These are phyloP conservation scores for Macropus fuliginosus DNA, from an alignment of 2,797 vertebrate genomes.

Conservation along the genomic window DNA sequence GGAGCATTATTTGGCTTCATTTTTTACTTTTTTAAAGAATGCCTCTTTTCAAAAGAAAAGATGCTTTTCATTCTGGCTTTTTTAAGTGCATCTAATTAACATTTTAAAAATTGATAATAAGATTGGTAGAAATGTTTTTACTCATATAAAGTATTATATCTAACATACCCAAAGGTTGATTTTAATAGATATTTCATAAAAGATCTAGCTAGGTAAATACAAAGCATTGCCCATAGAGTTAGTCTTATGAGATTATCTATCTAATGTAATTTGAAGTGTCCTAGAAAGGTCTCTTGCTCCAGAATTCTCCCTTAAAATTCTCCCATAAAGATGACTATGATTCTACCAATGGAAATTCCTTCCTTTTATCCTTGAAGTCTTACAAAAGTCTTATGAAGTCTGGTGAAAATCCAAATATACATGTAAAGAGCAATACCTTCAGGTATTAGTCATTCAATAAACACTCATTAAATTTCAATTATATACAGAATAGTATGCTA, in stretches of 20 bases:
- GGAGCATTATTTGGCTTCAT: background rate
- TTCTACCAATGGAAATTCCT: background rate
- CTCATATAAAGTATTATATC: background rate
- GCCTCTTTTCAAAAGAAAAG: background rate
- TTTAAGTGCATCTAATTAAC: background rate
- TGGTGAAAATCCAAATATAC: background rate
- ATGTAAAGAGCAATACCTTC: background rate
- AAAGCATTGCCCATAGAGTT: background rate
- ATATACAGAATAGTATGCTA: background rate
- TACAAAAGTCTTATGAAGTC: background rate
- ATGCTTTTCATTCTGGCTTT: background rate
- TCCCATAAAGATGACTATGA: background rate
- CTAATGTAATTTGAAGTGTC: background rate
- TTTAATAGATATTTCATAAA: background rate
- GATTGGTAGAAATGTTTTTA: conserved; percentile 10
- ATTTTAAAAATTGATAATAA: conserved; percentile 3
- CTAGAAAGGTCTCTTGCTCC: background rate
- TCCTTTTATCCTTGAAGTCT: background rate
- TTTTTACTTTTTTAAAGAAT: background rate
- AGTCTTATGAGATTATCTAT: background rate
- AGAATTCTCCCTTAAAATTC: background rate
- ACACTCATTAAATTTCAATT: background rate
- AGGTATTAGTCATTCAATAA: background rate
- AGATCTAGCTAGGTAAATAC: background rate
- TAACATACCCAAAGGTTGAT: conserved; percentile 16